Percentiles rank a stretch among this genome's conserved stretches.
Conservation (phyloP, 2,888 invertebrate genomes). For the Sarcophaga rosellei region DNA sequence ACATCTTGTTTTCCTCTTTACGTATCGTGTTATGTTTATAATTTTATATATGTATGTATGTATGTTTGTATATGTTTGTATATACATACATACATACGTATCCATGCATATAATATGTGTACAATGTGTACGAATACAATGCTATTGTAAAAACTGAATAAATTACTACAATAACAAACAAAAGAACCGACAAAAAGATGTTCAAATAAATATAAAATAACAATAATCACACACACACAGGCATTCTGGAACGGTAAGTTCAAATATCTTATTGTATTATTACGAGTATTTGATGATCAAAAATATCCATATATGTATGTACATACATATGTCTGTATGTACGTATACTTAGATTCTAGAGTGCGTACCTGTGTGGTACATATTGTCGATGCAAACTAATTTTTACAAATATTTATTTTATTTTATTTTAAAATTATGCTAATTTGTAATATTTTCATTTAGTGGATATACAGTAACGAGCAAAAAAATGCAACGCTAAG, state of each 20-base stretch:
- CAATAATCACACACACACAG: not conserved
- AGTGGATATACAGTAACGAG: too few relatives aligned
- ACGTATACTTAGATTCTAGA: not conserved
- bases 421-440: not conserved
- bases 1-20: constrained; percentile 22
- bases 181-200: not conserved
- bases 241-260: too few relatives aligned
- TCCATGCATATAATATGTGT: not conserved
- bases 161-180: constrained; percentile 27
- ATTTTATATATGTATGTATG: not conserved
- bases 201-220: not conserved
- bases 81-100: not conserved
- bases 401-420: constrained; percentile 48
- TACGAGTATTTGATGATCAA: not conserved
- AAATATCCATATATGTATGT: not conserved
- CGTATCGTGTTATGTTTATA: not conserved
- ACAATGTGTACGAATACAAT: not conserved
- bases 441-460: constrained; percentile 44
- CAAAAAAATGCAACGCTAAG: too few relatives aligned
- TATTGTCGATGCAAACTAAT: constrained; percentile 18
- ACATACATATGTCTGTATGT: not conserved
- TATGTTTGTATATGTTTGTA: not conserved
- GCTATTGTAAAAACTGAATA: constrained; percentile 34
- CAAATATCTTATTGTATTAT: not conserved
- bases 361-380: not conserved